These are phyloP conservation scores for Pangasius djambal DNA, from an alignment of 2,797 vertebrate genomes.

Conservation along the genomic window DNA sequence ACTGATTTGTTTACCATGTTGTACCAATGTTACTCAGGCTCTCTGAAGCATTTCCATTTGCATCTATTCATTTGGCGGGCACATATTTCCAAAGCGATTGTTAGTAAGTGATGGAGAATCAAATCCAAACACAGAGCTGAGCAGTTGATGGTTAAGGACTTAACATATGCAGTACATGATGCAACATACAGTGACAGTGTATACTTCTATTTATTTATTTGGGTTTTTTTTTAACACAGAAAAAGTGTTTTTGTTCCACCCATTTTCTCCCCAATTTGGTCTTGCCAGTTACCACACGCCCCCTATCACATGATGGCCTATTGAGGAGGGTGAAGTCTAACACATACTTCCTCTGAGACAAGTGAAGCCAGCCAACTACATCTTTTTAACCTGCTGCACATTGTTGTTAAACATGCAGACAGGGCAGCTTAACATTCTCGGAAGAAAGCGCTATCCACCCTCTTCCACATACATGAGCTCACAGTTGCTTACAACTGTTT, in stretches of 20 bases:
- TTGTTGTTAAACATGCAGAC: too few species aligned
- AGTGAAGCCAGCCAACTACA: background rate
- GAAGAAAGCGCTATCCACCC: background rate
- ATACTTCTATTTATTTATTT: background rate
- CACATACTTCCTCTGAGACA: background rate
- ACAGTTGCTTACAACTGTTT: background rate
- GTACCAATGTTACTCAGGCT: background rate
- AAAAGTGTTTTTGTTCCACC: too few species aligned
- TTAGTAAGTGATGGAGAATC: background rate
- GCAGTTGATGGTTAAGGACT: background rate
- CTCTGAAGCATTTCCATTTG: constrained; percentile 14
- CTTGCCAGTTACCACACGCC: too few species aligned
- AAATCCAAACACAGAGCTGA: background rate
- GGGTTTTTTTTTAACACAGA: too few species aligned
- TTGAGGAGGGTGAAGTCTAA: background rate
- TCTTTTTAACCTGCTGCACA: background rate
- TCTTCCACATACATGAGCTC: background rate
- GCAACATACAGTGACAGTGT: background rate
- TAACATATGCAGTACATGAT: background rate
- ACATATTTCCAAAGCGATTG: background rate
- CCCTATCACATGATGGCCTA: too few species aligned
- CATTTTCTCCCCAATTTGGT: too few species aligned
- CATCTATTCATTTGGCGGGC: background rate
- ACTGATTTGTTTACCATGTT: constrained; percentile 26
- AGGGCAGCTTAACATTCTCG: too few species aligned